Base-by-base conservation (phyloP, 2,113 vertebrate species). In the Rhea americana region DNA sequence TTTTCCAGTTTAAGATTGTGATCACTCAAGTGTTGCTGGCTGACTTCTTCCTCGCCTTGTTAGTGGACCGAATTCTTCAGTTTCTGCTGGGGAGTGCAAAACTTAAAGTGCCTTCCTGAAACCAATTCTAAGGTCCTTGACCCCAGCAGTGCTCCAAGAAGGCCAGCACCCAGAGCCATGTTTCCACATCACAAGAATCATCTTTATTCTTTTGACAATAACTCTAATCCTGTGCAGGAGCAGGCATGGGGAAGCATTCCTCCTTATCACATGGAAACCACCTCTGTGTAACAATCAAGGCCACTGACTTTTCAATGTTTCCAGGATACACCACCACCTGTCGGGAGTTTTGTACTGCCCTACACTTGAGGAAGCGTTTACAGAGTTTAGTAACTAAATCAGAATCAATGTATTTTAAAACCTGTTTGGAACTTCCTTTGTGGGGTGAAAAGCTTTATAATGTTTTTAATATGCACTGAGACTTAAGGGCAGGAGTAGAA, bases 61-160 rank as follows among this genome's bases (percentile, higher is more conserved):
- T 98, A 39, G 98, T 98, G 45, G 99, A 99, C 94, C 98, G 99
- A 18, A 43, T 98, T 65, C 98, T 99, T 65, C 98, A 99, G 97
- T 99, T 98, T 66, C 97, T 99, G 76, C 96, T 99, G 93, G 99
- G 99, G 61, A 98, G 98, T 94, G 98, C 98, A 82, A 98, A 98
- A 93, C 98, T 99, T 71, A 98, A 98, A 98, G 98, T 99, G 98
- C 98, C 98, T 98, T 99, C 98, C 95, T 99, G 98, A 99, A 96
- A 67, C 0, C 10, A 76, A 30, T 18, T 1, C 3, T 14, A 2
- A 32, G 62, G 61, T 35, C 83, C 79, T 70, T 11, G 5, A 30
- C 56, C 58, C 47, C 62, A 4, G 62, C 45, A 22, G 20, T 12
- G 39, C 73, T 2, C 5, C 26, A 2, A 3, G 6, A 21, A 21